These are phyloP conservation scores for Oryzaephilus surinamensis DNA, from an alignment of 1,140 invertebrate species.

Conservation along the genomic window DNA sequence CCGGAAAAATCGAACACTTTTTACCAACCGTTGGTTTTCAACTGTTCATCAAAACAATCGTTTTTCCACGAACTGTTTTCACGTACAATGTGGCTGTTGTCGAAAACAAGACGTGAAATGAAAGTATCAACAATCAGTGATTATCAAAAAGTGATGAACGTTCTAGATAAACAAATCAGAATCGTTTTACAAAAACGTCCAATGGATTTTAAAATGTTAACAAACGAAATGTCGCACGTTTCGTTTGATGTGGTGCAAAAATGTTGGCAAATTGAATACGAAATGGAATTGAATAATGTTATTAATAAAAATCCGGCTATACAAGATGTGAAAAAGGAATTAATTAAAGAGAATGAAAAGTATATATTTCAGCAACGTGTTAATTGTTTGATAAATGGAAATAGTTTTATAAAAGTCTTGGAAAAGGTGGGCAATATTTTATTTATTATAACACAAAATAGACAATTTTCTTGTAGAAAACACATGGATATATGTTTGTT, in stretches of 20 bases:
- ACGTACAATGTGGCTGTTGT: slow-evolving; percentile 29
- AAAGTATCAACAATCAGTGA: slow-evolving; percentile 25
- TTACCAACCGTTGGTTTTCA: slow-evolving; percentile 29
- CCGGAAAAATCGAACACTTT: slow-evolving; percentile 19
- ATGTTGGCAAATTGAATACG: slow-evolving; percentile 22
- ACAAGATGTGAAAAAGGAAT: slow-evolving; percentile 19
- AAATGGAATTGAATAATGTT: slow-evolving; percentile 19
- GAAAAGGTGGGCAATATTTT: slow-evolving; percentile 11
- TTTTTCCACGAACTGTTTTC: slow-evolving; percentile 32
- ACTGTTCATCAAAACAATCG: slow-evolving; percentile 17
- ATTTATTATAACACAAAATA: neutral
- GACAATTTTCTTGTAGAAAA: slow-evolving; percentile 13
- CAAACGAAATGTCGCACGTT: slow-evolving; percentile 17
- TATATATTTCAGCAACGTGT: slow-evolving; percentile 23
- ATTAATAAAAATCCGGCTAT: slow-evolving; percentile 23
- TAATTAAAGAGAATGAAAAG: slow-evolving; percentile 14
- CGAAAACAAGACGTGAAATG: slow-evolving; percentile 31
- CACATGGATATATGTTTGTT: slow-evolving; percentile 13
- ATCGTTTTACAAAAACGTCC: slow-evolving; percentile 23
- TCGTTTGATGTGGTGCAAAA: slow-evolving; percentile 20
- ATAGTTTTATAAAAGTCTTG: slow-evolving; percentile 17
- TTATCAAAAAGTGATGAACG: slow-evolving; percentile 26
- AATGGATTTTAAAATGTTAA: slow-evolving; percentile 21
- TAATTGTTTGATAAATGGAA: slow-evolving; percentile 16
- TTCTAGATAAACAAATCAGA: slow-evolving; percentile 25